A percentile compares a stretch with the other conserved stretches of the same genome.
Evolutionary conservation across 2,113 vertebrate species (phyloP).

Genomic region (Cyphomyrus plagiostoma): DNA sequence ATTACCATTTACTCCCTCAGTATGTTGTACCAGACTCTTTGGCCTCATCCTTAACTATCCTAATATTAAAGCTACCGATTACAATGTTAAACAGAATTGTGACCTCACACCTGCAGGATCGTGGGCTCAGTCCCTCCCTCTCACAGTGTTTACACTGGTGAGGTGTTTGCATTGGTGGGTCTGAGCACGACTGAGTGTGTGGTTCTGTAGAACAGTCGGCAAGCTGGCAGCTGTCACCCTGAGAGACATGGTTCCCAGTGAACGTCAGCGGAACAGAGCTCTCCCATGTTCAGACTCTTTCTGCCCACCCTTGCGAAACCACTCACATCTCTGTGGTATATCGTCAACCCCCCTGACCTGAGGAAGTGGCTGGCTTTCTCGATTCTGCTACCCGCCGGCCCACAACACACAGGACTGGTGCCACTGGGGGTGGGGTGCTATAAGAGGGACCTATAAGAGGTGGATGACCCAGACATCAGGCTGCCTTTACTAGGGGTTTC

Average conservation of each 20-base stretch:
- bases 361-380: neutral
- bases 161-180: neutral
- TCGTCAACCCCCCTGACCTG: neutral
- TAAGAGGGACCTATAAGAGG: neutral
- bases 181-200: neutral
- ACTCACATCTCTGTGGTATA: neutral
- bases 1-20: neutral
- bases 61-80: neutral
- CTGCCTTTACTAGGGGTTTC: neutral
- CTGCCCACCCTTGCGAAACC: neutral
- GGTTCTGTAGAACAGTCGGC: neutral
- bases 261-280: no score
- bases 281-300: neutral
- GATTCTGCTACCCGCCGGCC: slow-evolving; percentile 7
- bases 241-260: neutral
- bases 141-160: neutral
- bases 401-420: neutral
- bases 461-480: neutral
- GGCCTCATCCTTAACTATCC: neutral
- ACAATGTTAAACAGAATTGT: neutral
- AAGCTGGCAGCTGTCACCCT: neutral
- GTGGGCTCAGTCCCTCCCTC: neutral
- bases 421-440: neutral
- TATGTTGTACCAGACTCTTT: neutral
- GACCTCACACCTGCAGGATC: neutral